Evolutionary conservation across 1,140 invertebrate genomes (phyloP), one percentile per base, ranked within the genome.

Genomic region (Ruditapes philippinarum): DNA sequence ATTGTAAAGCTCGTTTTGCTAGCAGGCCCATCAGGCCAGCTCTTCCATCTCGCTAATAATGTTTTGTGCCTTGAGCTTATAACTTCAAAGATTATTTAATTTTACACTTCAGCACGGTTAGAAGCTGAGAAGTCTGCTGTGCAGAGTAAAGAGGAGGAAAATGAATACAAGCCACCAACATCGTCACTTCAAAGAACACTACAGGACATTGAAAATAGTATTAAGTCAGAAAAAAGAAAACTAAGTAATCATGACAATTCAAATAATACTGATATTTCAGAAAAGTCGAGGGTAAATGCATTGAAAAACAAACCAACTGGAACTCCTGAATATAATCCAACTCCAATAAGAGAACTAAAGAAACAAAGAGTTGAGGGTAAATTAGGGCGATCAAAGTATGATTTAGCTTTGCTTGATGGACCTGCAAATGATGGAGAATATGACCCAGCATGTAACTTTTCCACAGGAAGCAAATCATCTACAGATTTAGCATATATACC

Each of bases 291-390:
- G 45, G 28, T 40, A 28, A 68, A 9, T 40, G 33, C 36, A 25
- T n/a, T 84, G 54, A 49, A 87, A 90, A 80, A 88, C 70, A 76
- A 86, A 73, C 45, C 73, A 68, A 65, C 91, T 79, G 80, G 87
- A 51, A 76, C 76, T 17, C 96, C 96, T 74, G 92, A 94, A 82
- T 97, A 97, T 90, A 97, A 97, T 93, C 97, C 97, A 19, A 97
- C 97, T 0, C 97, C 97, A 0, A 97, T 97, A 89, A 95, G 96
- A 19, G 96, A 97, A 93, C 89, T 97, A 12, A 96, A 96, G 89
- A 97, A 96, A 76, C 90, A 91, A 65, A 89, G 91, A 73, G 42
- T 93, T 89, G 62, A 89, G 19, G 42, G 40, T 51, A 74, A 40
- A n/a, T 60, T 73, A 62, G 87, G 87, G 11, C 28, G 49, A 33